Percentiles rank a stretch among this genome's conserved stretches.
phyloP scores from a whole-genome alignment of 1,140 invertebrate genomes.

The Mercenaria mercenaria region DNA sequence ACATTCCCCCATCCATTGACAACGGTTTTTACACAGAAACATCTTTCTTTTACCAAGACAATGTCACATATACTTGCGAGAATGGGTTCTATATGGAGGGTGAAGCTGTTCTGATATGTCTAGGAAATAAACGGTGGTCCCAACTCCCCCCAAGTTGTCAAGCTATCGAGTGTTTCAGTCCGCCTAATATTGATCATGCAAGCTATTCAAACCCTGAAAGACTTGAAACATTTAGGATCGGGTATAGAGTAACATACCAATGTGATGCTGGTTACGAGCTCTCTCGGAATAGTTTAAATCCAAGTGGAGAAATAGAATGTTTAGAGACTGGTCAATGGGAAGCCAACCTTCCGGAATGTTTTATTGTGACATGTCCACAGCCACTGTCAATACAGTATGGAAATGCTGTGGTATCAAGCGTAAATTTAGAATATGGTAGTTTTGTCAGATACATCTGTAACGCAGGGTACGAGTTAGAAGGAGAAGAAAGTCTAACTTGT shows the following conservation, averaged over 20 bases:
- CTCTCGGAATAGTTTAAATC: constrained; percentile 64
- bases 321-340: constrained; percentile 79
- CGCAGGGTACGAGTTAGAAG: constrained; percentile 92
- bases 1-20: constrained; percentile 68
- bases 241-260: constrained; percentile 76
- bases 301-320: constrained; percentile 73
- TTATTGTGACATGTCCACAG: constrained; percentile 71
- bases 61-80: constrained; percentile 92
- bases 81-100: constrained; percentile 91
- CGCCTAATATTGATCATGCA: constrained; percentile 22
- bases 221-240: constrained; percentile 73
- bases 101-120: constrained; percentile 91
- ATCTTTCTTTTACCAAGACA: constrained; percentile 70
- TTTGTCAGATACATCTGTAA: constrained; percentile 67
- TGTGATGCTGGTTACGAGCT: constrained; percentile 82
- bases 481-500: constrained; percentile 69
- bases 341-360: constrained; percentile 74
- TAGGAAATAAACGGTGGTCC: constrained; percentile 94
- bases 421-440: constrained; percentile 28
- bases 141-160: constrained; percentile 9
- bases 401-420: constrained; percentile 37
- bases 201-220: neutral
- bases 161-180: constrained; percentile 52
- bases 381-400: constrained; percentile 74
- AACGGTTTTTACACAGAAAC: constrained; percentile 75